A percentile compares a stretch with the other conserved stretches of the same genome.
Conservation (phyloP, 2,113 vertebrate species). For the Scatophagus argus region DNA sequence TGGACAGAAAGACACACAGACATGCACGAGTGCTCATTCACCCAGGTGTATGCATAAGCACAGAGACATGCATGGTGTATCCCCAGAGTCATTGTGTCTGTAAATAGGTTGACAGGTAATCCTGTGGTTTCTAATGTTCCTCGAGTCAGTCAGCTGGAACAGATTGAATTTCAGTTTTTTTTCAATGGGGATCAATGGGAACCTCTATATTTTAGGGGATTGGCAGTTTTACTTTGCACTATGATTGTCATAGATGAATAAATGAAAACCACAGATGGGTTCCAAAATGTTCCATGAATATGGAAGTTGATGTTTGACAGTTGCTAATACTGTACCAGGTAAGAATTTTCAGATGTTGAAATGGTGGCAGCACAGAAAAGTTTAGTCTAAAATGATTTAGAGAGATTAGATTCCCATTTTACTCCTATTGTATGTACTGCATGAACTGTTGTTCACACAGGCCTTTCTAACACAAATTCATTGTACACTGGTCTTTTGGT, state of each 20-base stretch:
- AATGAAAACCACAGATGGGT: background rate
- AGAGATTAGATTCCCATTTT: background rate
- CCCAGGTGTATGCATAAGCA: background rate
- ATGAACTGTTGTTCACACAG: background rate
- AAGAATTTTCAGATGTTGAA: background rate
- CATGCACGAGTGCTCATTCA: background rate
- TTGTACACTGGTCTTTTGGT: background rate
- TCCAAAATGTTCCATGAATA: conserved; percentile 22
- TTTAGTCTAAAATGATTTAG: too few relatives aligned
- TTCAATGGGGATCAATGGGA: background rate
- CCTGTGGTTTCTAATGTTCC: conserved; percentile 26
- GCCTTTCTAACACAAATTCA: background rate
- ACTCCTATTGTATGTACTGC: background rate
- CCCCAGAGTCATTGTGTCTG: conserved; percentile 6
- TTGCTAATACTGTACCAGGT: background rate
- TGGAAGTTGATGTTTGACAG: background rate
- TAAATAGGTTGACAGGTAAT: conserved; percentile 47
- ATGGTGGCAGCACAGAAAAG: background rate
- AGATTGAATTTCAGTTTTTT: conserved; percentile 39
- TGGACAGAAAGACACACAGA: background rate
- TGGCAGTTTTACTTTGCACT: background rate
- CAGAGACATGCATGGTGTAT: background rate
- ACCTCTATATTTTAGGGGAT: background rate
- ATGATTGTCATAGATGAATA: background rate
- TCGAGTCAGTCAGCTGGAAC: conserved; percentile 40